These are phyloP conservation scores for Leptopilina myrica DNA, from an alignment of 2,888 invertebrate genomes.

Conservation along the genomic window DNA sequence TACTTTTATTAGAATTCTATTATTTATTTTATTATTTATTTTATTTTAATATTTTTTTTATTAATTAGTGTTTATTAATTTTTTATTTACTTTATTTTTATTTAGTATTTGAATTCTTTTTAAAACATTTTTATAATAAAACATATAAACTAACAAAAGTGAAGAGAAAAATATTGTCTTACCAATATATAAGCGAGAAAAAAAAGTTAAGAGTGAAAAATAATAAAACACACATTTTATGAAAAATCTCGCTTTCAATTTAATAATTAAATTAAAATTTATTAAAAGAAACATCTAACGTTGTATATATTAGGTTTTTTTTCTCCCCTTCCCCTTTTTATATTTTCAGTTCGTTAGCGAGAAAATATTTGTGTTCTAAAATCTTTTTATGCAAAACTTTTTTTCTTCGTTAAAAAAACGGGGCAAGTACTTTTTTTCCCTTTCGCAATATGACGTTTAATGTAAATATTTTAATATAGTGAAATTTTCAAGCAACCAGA, in stretches of 20 bases:
- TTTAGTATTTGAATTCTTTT: too few species aligned
- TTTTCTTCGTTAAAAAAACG: conserved; percentile 21
- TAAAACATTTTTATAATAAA: too few species aligned
- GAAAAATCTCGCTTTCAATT: not conserved
- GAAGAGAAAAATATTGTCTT: too few species aligned
- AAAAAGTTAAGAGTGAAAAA: too few species aligned
- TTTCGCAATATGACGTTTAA: not conserved
- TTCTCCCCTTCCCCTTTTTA: not conserved
- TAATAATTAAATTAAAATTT: not conserved
- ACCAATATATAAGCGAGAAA: too few species aligned
- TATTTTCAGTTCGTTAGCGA: conserved; percentile 26
- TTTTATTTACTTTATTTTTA: too few species aligned
- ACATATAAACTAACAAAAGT: too few species aligned
- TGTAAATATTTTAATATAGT: conserved; percentile 12
- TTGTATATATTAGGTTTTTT: not conserved
- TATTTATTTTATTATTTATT: too few species aligned
- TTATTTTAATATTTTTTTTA: too few species aligned
- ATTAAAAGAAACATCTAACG: not conserved
- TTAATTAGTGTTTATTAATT: too few species aligned
- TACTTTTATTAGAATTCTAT: too few species aligned
- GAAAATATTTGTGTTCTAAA: conserved; percentile 22
- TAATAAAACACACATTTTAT: not conserved
- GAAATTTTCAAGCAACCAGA: conserved; percentile 5
- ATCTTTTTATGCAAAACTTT: conserved; percentile 15
- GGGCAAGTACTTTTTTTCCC: not conserved